Conservation (phyloP, 2,797 vertebrate genomes). For the Kryptolebias ocellatus region DNA sequence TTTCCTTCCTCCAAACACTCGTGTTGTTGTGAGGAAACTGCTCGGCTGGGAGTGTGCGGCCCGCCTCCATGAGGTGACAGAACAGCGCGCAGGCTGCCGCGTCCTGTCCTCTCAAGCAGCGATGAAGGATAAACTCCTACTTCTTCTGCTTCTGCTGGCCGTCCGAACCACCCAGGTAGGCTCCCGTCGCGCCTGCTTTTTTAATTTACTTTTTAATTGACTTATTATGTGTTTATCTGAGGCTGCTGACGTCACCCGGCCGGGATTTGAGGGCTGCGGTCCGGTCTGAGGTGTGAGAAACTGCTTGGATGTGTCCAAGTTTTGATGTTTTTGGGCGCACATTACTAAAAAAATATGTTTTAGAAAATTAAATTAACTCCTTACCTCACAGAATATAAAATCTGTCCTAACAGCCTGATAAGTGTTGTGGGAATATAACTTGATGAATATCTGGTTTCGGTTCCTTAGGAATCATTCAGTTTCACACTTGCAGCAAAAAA, state of each 20-base stretch:
- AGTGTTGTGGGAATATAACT: background rate
- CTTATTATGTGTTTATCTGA: background rate
- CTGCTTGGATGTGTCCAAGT: too few relatives aligned
- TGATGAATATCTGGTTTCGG: slow-evolving; percentile 30
- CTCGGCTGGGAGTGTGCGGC: slow-evolving; percentile 23
- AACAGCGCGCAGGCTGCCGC: slow-evolving; percentile 13
- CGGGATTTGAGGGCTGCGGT: too few relatives aligned
- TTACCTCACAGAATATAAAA: too few relatives aligned
- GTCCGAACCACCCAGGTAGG: slow-evolving; percentile 50
- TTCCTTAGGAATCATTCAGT: slow-evolving; percentile 18
- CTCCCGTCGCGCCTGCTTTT: slow-evolving; percentile 3
- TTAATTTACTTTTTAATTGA: background rate
- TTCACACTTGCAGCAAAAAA: slow-evolving; percentile 7
- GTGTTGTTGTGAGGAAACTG: slow-evolving; percentile 61
- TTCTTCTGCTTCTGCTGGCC: slow-evolving; percentile 61
- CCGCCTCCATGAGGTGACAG: slow-evolving; percentile 55
- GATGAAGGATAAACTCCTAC: slow-evolving; percentile 59
- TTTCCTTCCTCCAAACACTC: slow-evolving; percentile 66
- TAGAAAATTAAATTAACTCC: too few relatives aligned
- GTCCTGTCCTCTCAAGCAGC: slow-evolving; percentile 35
- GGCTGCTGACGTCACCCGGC: background rate
- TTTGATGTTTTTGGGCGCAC: too few relatives aligned
- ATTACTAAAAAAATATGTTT: too few relatives aligned
- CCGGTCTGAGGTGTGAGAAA: too few relatives aligned
- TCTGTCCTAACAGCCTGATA: background rate